These are phyloP conservation scores for Callaeas wilsoni DNA, from an alignment of 2,113 vertebrate genomes.

Conservation along the genomic window DNA sequence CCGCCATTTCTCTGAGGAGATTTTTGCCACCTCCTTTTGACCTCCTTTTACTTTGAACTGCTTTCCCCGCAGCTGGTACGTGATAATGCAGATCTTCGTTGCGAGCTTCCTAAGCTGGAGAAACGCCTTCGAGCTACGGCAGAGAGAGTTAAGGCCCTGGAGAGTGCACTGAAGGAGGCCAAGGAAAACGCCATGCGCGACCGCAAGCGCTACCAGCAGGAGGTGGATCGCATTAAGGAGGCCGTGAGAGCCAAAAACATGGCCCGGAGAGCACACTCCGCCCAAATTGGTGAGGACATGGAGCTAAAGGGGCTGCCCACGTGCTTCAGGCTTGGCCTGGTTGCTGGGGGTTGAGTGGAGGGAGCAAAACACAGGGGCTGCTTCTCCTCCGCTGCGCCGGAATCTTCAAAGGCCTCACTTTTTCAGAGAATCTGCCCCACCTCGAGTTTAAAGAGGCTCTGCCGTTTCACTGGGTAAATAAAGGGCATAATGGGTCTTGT, in stretches of 20 bases:
- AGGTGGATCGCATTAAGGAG: conserved; percentile 95
- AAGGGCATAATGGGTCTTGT: conserved; percentile 3
- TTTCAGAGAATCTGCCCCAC: background rate
- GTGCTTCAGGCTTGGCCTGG: background rate
- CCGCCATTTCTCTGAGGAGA: background rate
- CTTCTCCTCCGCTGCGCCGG: background rate
- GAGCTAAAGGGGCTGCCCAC: background rate
- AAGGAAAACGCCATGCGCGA: conserved; percentile 91
- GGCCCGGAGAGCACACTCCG: conserved; percentile 83
- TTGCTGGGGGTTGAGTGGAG: background rate
- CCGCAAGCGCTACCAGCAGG: conserved; percentile 92
- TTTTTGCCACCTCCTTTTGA: background rate
- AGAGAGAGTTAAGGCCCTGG: conserved; percentile 89
- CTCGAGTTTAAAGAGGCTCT: conserved; percentile 3
- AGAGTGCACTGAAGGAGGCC: conserved; percentile 88
- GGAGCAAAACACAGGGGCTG: background rate
- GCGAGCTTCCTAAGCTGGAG: conserved; percentile 93
- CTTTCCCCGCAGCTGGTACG: conserved; percentile 78
- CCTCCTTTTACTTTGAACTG: accelerated
- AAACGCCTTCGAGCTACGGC: conserved; percentile 89
- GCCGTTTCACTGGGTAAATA: conserved; percentile 4
- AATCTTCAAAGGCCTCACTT: background rate
- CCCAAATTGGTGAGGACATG: conserved; percentile 84
- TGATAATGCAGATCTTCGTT: conserved; percentile 94
- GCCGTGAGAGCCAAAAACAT: conserved; percentile 91